These are phyloP conservation scores for Zaprionus tsacasi DNA, from an alignment of 1,140 invertebrate genomes.

Conservation along the genomic window DNA sequence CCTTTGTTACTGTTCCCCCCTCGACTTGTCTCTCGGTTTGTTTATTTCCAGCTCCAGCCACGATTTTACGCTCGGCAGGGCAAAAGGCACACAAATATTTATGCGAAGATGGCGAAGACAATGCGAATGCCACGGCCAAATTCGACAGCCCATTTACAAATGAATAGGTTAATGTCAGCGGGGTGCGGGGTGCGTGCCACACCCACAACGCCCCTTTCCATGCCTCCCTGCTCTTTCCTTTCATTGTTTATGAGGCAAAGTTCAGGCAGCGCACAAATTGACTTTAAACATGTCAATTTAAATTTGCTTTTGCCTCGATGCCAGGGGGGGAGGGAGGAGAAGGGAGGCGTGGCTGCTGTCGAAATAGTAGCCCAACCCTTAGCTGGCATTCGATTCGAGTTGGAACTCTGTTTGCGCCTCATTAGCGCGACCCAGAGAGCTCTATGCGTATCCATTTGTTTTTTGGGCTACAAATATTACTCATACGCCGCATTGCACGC, in stretches of 20 bases:
- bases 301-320: constrained; percentile 17
- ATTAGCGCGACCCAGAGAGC: constrained; percentile 56
- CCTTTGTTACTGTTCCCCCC: constrained; percentile 2
- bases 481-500: constrained; percentile 80
- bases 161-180: constrained; percentile 78
- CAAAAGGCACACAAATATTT: constrained; percentile 79
- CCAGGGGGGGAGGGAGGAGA: neutral
- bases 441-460: constrained; percentile 39
- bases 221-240: neutral
- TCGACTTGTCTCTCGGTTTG: constrained; percentile 31
- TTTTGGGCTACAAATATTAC: constrained; percentile 61
- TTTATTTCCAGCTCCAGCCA: constrained; percentile 33
- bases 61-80: constrained; percentile 70
- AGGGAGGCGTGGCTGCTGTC: neutral
- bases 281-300: constrained; percentile 81
- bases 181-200: neutral
- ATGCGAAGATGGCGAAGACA: constrained; percentile 58
- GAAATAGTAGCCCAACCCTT: constrained; percentile 21
- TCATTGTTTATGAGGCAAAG: constrained; percentile 68
- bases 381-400: constrained; percentile 21
- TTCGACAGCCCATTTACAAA: constrained; percentile 82
- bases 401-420: constrained; percentile 50
- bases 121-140: constrained; percentile 58
- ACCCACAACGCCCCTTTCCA: neutral
- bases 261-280: constrained; percentile 62